Percentiles rank a stretch among this genome's conserved stretches.
Conservation (phyloP, 1,140 invertebrate genomes). For the Yoshiicerus persimilis region DNA sequence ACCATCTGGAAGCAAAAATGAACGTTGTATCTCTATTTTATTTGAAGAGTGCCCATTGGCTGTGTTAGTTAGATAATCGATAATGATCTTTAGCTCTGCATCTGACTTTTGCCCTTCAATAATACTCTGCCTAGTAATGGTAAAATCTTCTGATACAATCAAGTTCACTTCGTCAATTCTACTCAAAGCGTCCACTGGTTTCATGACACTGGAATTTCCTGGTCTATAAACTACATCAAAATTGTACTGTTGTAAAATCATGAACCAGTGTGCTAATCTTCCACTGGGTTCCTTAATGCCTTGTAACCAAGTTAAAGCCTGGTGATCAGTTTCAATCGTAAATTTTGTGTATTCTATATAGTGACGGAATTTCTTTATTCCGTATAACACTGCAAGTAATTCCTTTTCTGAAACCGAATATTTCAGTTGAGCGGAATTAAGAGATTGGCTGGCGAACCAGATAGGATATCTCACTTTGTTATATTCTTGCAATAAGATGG, state of each 20-base stretch:
- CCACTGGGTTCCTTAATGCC: conserved; percentile 22
- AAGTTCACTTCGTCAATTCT: no score
- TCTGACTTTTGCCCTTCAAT: no score
- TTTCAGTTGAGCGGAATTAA: conserved; percentile 52
- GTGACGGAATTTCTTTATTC: conserved; percentile 52
- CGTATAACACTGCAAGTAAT: conserved; percentile 54
- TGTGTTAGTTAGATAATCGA: no score
- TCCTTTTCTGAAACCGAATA: conserved; percentile 57
- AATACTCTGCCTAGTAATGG: no score
- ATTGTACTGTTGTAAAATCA: conserved; percentile 43
- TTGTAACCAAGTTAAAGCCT: conserved; percentile 56
- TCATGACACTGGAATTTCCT: no score
- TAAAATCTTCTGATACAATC: no score
- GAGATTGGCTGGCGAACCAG: conserved; percentile 51
- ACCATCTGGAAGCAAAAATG: no score
- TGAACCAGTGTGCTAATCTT: conserved; percentile 42
- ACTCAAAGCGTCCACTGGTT: no score
- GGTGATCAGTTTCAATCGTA: conserved; percentile 59
- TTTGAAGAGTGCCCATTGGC: no score
- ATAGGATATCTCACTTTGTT: conserved; percentile 50
- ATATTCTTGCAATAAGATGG: conserved; percentile 48
- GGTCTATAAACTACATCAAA: no score
- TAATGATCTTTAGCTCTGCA: no score
- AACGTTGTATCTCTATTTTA: no score
- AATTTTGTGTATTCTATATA: conserved; percentile 54